Evolutionary conservation across 2,113 vertebrate species (phyloP), one percentile per base, ranked within the genome.

Genomic region (Eulemur macaco): DNA sequence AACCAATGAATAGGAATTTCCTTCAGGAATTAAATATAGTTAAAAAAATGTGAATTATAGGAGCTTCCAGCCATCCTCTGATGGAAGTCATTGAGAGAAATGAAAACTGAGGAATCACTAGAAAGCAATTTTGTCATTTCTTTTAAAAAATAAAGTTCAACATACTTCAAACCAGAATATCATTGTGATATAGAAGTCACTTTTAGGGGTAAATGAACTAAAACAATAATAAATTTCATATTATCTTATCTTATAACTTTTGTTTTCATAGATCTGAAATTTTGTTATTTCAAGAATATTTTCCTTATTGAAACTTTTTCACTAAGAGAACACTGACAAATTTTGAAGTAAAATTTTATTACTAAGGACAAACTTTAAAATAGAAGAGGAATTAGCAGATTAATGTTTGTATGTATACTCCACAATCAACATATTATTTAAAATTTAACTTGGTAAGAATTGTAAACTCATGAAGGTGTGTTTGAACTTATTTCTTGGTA

Each of bases 131-230:
- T 93, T 50, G 45, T 23, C 20, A 45, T 25, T 86, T 45, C 29
- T 94, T 87, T 86, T 71, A 14, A 83, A 76, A 42, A 82, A 92
- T 86, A 20, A 83, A 77, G 4, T 91, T 98, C 23, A 89, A 29
- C 60, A 12, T 60, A 86, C 14, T 85, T 88, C 23, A 89, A 52
- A 39, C 6, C 4, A 81, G 3, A 88, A 47, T 86, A 82, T 93
- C 17, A 78, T 29, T 89, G 31, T 81, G 56, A 89, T 52, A 86
- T 37, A 13, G 6, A 86, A 93, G 25, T 91, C 21, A 86, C 14
- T 82, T 87, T 95, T 73, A 34, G 21, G 20, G 8, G 50, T 76
- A 88, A 60, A 66, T 63, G 80, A 10, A 52, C 50, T 84, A n/a
- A 94, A 78, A 52, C 1, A 68, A 17, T 7, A 83, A 39, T 78